These are phyloP conservation scores for Okamejei kenojei DNA, from an alignment of 2,797 vertebrate genomes.

Conservation along the genomic window DNA sequence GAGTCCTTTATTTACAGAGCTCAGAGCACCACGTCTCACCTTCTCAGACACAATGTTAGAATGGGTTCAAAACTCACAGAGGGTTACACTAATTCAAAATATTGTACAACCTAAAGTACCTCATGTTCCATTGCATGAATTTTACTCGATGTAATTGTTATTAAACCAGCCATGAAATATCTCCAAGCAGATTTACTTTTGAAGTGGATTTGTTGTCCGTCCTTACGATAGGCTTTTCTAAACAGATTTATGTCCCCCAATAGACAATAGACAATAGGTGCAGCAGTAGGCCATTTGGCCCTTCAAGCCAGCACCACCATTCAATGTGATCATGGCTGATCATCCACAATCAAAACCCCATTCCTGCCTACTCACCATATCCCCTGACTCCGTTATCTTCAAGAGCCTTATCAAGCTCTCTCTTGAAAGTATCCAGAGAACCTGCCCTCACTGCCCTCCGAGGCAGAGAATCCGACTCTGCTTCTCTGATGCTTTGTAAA, in stretches of 20 bases:
- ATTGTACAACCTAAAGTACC: not conserved
- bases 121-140: slow-evolving; percentile 7
- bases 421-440: no score
- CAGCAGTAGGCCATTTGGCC: no score
- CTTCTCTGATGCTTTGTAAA: not conserved
- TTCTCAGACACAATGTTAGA: not conserved
- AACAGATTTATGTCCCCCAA: not conserved
- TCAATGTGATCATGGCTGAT: no score
- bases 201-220: not conserved
- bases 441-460: no score
- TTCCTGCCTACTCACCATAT: no score
- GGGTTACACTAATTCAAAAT: not conserved
- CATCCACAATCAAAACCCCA: no score
- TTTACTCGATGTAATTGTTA: not conserved
- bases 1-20: slow-evolving; percentile 4
- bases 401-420: no score
- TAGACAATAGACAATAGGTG: no score
- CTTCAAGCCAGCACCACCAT: no score
- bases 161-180: not conserved
- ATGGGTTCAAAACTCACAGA: not conserved
- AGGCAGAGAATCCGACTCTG: no score
- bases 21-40: not conserved
- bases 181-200: not conserved
- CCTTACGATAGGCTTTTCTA: not conserved
- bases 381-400: no score